Percentiles rank a stretch among this genome's conserved stretches.
Conservation (phyloP, 2,113 vertebrate species). For the Oncorhynchus clarkii region DNA sequence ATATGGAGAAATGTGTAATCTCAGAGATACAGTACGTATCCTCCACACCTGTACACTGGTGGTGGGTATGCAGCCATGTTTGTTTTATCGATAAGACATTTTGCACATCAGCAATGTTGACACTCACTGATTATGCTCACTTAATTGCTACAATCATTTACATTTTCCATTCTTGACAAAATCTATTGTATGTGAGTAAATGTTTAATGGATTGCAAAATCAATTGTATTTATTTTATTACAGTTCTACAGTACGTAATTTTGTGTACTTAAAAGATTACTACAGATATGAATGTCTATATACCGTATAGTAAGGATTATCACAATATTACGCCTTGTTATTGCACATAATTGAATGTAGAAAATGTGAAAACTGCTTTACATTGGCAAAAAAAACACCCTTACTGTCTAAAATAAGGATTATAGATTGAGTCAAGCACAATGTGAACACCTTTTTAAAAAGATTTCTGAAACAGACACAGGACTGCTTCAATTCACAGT, state of each 20-base stretch:
- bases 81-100: conserved; percentile 44
- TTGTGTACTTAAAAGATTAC: conserved; percentile 46
- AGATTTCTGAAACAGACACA: conserved; percentile 22
- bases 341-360: conserved; percentile 63
- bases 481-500: conserved; percentile 45
- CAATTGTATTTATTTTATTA: conserved; percentile 58
- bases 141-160: conserved; percentile 31
- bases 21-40: conserved; percentile 61
- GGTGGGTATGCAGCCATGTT: conserved; percentile 35
- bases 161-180: conserved; percentile 30
- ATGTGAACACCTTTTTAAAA: conserved; percentile 29
- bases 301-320: conserved; percentile 58
- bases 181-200: conserved; percentile 35
- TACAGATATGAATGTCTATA: conserved; percentile 57
- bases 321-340: conserved; percentile 59
- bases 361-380: conserved; percentile 37
- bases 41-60: conserved; percentile 52
- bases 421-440: conserved; percentile 32
- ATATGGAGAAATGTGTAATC: conserved; percentile 47
- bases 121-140: conserved; percentile 42
- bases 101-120: conserved; percentile 51
- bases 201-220: conserved; percentile 60
- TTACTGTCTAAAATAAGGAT: conserved; percentile 20
- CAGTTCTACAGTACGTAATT: conserved; percentile 36
- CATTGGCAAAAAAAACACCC: conserved; percentile 22